phyloP scores from a whole-genome alignment of 2,888 invertebrate species.

The Argyresthia albistria region DNA sequence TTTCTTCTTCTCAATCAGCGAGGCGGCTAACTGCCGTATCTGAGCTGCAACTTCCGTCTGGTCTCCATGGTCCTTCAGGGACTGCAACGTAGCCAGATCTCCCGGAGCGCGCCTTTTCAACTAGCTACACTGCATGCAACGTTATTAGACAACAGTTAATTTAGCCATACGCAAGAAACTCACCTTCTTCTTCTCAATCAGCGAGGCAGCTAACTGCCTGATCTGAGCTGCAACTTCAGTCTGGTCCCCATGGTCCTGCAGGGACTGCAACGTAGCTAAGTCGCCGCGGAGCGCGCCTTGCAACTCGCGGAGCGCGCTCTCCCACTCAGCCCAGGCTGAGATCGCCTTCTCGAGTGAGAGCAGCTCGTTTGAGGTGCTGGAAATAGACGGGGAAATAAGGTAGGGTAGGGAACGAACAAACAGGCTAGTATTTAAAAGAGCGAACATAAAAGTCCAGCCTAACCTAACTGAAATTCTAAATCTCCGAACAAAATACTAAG shows the following conservation, averaged over 20 bases:
- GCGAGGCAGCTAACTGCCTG: conserved; percentile 72
- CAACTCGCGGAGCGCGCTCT: conserved; percentile 81
- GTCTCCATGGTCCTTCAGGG: conserved; percentile 71
- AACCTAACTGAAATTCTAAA: no score
- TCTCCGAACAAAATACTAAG: no score
- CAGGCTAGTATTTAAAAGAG: not conserved
- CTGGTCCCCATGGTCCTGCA: conserved; percentile 74
- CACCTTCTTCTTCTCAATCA: conserved; percentile 68
- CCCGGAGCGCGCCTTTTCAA: conserved; percentile 83
- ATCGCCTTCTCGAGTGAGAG: conserved; percentile 80
- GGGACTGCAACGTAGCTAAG: conserved; percentile 48
- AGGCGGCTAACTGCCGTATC: conserved; percentile 73
- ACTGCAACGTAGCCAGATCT: conserved; percentile 67
- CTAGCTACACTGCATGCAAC: no score
- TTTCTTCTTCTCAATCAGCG: conserved; percentile 67
- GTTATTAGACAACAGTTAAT: no score
- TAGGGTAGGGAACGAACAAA: not conserved
- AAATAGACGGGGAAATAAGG: conserved; percentile 16
- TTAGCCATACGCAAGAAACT: not conserved
- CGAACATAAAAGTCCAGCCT: not conserved
- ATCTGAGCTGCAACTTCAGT: conserved; percentile 69
- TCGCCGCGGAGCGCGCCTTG: conserved; percentile 84
- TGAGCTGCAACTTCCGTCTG: conserved; percentile 70
- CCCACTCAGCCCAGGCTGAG: conserved; percentile 83
- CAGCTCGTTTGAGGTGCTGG: conserved; percentile 80